Conservation (phyloP, 2,888 invertebrate species). For the Eupithecia dodoneata region DNA sequence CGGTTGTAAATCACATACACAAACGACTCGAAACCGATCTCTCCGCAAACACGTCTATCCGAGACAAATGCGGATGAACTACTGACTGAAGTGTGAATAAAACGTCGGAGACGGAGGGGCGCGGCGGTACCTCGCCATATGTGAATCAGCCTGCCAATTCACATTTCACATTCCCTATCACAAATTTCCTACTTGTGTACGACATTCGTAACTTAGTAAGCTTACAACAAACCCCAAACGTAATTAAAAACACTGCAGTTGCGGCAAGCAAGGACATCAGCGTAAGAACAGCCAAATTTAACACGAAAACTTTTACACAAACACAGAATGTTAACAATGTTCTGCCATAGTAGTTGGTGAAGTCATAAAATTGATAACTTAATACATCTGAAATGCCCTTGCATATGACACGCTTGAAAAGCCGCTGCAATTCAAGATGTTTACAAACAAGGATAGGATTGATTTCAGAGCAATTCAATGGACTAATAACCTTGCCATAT, state of each 20-base stretch:
- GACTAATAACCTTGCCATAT: conserved; percentile 48
- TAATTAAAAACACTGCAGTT: conserved; percentile 62
- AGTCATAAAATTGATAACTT: conserved; percentile 27
- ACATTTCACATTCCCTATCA: conserved; percentile 62
- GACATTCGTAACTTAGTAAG: conserved; percentile 59
- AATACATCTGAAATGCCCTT: conserved; percentile 32
- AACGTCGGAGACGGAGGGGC: conserved; percentile 65
- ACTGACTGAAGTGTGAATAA: conserved; percentile 54
- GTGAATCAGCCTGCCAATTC: conserved; percentile 63
- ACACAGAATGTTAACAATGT: conserved; percentile 9
- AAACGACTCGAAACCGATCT: conserved; percentile 42
- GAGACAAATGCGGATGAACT: conserved; percentile 70
- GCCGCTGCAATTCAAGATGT: conserved; percentile 41
- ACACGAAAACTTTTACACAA: conserved; percentile 30
- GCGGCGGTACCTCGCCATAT: conserved; percentile 68
- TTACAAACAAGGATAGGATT: conserved; percentile 45
- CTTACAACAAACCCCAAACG: conserved; percentile 61
- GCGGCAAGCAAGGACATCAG: conserved; percentile 61
- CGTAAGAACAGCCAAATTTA: conserved; percentile 60
- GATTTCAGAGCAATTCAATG: conserved; percentile 43
- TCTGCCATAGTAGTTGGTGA: conserved; percentile 9
- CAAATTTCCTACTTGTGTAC: conserved; percentile 52
- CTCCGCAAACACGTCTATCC: conserved; percentile 63
- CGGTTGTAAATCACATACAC: conserved; percentile 33
- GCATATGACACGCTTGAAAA: conserved; percentile 31